Evolutionary conservation across 2,888 invertebrate species (phyloP).

Genomic region (Epirrhoe alternata): DNA sequence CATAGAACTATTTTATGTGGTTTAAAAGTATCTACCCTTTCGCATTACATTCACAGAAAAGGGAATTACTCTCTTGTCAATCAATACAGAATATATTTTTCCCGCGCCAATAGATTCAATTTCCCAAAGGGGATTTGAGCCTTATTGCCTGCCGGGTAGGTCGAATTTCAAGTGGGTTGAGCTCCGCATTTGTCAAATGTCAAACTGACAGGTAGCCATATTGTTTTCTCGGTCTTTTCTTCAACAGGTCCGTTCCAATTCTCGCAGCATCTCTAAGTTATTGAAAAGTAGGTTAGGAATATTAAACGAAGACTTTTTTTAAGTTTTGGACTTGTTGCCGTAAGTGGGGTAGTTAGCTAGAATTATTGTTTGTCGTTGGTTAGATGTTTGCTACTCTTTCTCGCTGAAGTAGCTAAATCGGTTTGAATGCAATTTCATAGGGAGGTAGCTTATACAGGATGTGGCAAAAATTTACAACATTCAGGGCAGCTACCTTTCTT

Average conservation of each 20-base stretch:
- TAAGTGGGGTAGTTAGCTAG: neutral
- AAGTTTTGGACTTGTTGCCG: neutral
- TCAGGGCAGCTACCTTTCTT: too few species aligned
- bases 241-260: slow-evolving; percentile 40
- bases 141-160: slow-evolving; percentile 23
- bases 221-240: slow-evolving; percentile 37
- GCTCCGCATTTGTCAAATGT: slow-evolving; percentile 44
- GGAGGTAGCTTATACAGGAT: too few species aligned
- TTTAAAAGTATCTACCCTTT: too few species aligned
- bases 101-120: slow-evolving; percentile 34
- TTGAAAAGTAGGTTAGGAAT: neutral
- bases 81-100: slow-evolving; percentile 33
- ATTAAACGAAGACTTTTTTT: neutral
- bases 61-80: slow-evolving; percentile 39
- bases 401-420: too few species aligned
- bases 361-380: too few species aligned
- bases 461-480: too few species aligned
- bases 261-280: neutral
- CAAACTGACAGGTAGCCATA: slow-evolving; percentile 46
- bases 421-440: too few species aligned
- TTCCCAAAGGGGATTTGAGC: slow-evolving; percentile 35
- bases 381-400: too few species aligned
- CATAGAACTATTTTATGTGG: too few species aligned
- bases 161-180: slow-evolving; percentile 33
- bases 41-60: slow-evolving; percentile 24